A percentile compares a stretch with the other conserved stretches of the same genome.
Evolutionary conservation across 2,888 invertebrate genomes (phyloP).

Genomic region (Leptinotarsa juncta): DNA sequence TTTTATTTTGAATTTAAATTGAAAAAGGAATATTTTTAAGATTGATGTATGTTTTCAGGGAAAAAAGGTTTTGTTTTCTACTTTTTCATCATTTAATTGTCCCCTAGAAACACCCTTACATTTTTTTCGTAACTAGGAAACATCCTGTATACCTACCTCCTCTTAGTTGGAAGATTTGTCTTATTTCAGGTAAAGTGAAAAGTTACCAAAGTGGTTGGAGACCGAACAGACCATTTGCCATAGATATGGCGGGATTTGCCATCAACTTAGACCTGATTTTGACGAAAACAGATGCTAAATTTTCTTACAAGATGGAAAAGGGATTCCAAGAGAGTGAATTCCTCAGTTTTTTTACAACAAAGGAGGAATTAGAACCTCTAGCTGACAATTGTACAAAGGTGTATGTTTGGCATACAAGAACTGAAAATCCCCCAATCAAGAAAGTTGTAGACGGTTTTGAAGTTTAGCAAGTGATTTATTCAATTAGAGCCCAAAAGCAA

Average conservation of each 20-base stretch:
- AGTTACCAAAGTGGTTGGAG: slow-evolving; percentile 86
- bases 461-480: slow-evolving; percentile 50
- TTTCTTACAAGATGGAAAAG: slow-evolving; percentile 86
- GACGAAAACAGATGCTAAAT: slow-evolving; percentile 77
- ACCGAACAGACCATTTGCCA: slow-evolving; percentile 91
- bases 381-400: slow-evolving; percentile 93
- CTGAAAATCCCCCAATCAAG: slow-evolving; percentile 85
- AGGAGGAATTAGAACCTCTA: slow-evolving; percentile 86
- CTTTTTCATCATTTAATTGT: no score
- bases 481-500: not conserved
- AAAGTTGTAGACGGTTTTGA: slow-evolving; percentile 71
- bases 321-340: slow-evolving; percentile 93
- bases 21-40: no score
- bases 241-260: slow-evolving; percentile 98
- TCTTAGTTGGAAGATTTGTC: not conserved
- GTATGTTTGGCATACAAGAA: slow-evolving; percentile 99
- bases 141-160: no score
- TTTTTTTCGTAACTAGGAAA: no score
- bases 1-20: no score
- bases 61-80: no score
- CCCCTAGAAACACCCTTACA: no score
- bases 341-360: slow-evolving; percentile 77
- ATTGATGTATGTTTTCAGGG: no score
- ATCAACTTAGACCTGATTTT: slow-evolving; percentile 83
- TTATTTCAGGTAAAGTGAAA: slow-evolving; percentile 67